Conservation (phyloP, 2,113 vertebrate species). For the Clarias batrachus region DNA sequence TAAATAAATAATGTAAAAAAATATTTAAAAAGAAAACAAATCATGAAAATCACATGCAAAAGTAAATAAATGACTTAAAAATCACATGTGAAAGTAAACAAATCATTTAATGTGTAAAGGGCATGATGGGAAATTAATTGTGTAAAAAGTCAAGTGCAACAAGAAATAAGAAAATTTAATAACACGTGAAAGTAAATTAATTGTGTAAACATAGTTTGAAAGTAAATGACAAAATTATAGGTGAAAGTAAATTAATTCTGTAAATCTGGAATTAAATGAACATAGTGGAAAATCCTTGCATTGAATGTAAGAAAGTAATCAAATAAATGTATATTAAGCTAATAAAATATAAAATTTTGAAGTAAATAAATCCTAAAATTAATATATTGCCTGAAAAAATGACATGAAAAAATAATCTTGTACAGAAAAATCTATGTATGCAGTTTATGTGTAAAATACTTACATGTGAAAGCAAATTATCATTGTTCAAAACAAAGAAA, state of each 20-base stretch:
- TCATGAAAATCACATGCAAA: neutral
- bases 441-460: neutral
- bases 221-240: too few species aligned
- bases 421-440: neutral
- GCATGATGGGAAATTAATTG: neutral
- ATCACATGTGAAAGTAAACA: neutral
- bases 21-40: neutral
- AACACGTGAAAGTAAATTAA: too few species aligned
- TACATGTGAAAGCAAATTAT: too few species aligned
- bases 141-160: neutral
- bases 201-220: too few species aligned
- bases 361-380: neutral
- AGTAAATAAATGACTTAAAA: neutral
- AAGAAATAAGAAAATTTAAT: too few species aligned
- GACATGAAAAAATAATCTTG: neutral
- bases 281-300: too few species aligned
- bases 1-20: too few species aligned
- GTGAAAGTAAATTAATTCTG: too few species aligned
- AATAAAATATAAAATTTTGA: neutral
- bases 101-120: neutral
- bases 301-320: neutral
- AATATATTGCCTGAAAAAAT: neutral
- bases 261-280: too few species aligned
- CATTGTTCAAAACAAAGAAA: too few species aligned
- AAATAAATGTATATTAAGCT: neutral